Conservation (phyloP, 2,888 invertebrate species). For the Poecilobothrus nobilitatus region DNA sequence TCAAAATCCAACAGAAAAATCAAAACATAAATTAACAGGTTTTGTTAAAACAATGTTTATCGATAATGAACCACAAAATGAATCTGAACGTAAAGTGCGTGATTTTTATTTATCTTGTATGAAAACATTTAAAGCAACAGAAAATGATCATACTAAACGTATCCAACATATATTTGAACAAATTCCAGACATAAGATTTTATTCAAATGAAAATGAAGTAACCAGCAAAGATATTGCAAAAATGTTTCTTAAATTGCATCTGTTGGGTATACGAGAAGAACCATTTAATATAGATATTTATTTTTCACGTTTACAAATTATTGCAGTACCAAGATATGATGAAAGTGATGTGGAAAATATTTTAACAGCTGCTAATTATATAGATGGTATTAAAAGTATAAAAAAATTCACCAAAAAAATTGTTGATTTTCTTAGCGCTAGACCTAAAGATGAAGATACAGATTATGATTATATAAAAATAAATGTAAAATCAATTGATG, state of each 20-base stretch:
- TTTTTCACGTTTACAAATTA: too few species aligned
- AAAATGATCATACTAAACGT: background rate
- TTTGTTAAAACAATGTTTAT: background rate
- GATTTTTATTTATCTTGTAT: background rate
- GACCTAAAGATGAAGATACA: too few species aligned
- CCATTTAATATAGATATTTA: background rate
- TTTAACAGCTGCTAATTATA: background rate
- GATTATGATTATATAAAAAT: background rate
- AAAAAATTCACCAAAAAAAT: background rate
- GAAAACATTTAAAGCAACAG: background rate
- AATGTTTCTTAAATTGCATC: background rate
- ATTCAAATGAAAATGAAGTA: background rate
- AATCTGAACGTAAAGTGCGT: background rate
- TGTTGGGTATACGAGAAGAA: background rate
- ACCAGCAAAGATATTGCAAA: background rate
- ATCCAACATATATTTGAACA: background rate
- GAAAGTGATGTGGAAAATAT: background rate
- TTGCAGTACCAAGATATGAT: too few species aligned
- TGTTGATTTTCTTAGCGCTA: background rate
- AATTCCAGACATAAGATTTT: background rate
- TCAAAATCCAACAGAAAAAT: background rate
- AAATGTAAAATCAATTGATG: background rate
- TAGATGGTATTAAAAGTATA: background rate
- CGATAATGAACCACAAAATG: background rate
- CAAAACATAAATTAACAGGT: background rate